Percentiles rank a stretch among this genome's conserved stretches.
phyloP scores from a whole-genome alignment of 92 coral and sea anemone genomes.

The Umimayanthus kanabou region DNA sequence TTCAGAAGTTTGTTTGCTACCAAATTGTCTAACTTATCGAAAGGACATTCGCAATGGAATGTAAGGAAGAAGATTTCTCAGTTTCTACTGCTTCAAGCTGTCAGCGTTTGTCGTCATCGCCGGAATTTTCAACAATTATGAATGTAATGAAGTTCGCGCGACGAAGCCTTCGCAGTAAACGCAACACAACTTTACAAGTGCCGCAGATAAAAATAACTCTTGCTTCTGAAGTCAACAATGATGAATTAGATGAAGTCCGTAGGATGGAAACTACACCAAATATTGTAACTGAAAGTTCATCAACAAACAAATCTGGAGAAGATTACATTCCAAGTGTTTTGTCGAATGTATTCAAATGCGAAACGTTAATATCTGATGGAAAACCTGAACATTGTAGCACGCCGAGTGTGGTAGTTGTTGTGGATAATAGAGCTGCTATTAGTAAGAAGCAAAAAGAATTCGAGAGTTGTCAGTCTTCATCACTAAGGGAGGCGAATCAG shows the following conservation, averaged over 20 bases:
- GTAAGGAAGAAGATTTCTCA: background rate
- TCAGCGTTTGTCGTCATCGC: slow-evolving; percentile 8
- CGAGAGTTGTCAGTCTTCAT: background rate
- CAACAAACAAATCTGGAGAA: background rate
- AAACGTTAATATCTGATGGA: background rate
- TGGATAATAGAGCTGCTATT: background rate
- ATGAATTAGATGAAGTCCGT: background rate
- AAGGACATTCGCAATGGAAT: background rate
- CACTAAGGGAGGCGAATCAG: background rate
- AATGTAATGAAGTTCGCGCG: background rate
- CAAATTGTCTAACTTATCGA: background rate
- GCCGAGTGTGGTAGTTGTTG: background rate
- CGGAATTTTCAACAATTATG: slow-evolving; percentile 29
- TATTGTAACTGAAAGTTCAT: background rate
- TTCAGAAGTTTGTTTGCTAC: background rate
- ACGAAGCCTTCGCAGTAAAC: background rate
- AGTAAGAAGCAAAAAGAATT: background rate
- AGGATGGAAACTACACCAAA: background rate
- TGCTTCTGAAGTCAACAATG: background rate
- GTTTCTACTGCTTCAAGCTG: background rate
- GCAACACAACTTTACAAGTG: background rate
- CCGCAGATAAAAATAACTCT: slow-evolving; percentile 9
- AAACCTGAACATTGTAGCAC: background rate
- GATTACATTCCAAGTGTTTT: background rate
- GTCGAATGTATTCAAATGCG: background rate